Base-by-base conservation (phyloP, 2,888 invertebrate species). In the Epinotia ramella region DNA sequence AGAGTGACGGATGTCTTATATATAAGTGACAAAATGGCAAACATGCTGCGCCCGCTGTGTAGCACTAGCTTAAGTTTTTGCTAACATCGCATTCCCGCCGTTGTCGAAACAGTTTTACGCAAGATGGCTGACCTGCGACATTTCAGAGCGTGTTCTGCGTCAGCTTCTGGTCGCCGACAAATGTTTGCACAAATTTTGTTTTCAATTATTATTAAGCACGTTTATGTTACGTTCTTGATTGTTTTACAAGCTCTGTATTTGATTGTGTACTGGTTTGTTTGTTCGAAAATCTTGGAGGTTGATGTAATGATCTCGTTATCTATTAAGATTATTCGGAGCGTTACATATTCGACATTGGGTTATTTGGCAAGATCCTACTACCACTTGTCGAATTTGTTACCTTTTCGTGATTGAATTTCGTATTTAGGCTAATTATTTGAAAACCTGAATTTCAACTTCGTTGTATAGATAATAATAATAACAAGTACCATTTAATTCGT, bases 21-120 rank as follows among this genome's bases (percentile, higher is more conserved):
- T 33, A 33, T 33, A 33, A 33, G 33, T 33, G 33, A 7, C 7
- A 6, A 33, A 33, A 33, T 33, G 33, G 33, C 33, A 33, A 33
- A 6, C 6, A 33, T 6, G 33, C 33, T 33, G 7, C 49, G 16
- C 5, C 49, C 49, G 33, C 33, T 49, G 46, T 69, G 46, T 60
- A 24, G 13, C 63, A 12, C 49, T 20, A 33, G 18, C 62, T 63
- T 63, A n/a, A 71, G 53, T 63, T 71, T 71, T 63, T 71, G 53
- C 70, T 44, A 68, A 69, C 69, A 69, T 24, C 59, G 13, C 69
- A 59, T 69, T 60, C 63, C 70, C 16, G 53, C 28, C 18, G 46
- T 71, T 71, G 60, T 71, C 70, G 70, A 71, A 71, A 71, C 70
- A 63, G 62, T 71, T 71, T 71, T 71, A 63, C 70, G 70, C 70